Evolutionary conservation across 1,140 invertebrate genomes (phyloP), one percentile per base, ranked within the genome.

Genomic region (Drosophila neocordata): DNA sequence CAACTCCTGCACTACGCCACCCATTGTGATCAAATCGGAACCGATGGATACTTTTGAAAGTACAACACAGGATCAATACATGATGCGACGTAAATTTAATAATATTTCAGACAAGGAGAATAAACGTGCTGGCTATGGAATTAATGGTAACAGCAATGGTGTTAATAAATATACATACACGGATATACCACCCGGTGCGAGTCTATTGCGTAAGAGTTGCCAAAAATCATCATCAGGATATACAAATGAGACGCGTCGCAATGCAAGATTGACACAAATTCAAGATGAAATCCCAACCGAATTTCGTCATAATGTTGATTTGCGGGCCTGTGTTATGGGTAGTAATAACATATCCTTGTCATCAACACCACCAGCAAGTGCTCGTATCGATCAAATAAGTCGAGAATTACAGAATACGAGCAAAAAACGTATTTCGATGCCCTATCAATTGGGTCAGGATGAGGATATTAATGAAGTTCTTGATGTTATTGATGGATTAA

Each of bases 241-340:
- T 56, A 20, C 11, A 44, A 13, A 24, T 24, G 67, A 68, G 9
- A 13, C 38, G n/a, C 64, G 76, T 2, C 59, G 7, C 41, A 64
- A 48, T 18, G 68, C 7, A 0, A 70, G 18, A 4, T 74, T 59
- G 27, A 51, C 24, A 18, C 61, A 91, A 22, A 79, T 79, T 13
- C 69, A 64, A 56, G 84, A 89, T 51, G 87, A 81, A 22, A 59
- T 63, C 34, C 1, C 71, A 37, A 12, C 79, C 0, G 80, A 77
- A 12, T 90, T 90, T 51, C 68, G 68, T 0, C 90, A 91, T 41
- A 85, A 75, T 37, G 89, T 91, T 7, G 91, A 92, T 41, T 66
- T 92, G 51, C 38, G 75, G 0, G 91, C 91, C 72, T 92, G 91
- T 55, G 65, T 92, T 4, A 90, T 84, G 76, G 90, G 91, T 48